phyloP scores from a whole-genome alignment of 2,113 vertebrate species.

The Perccottus glenii region DNA sequence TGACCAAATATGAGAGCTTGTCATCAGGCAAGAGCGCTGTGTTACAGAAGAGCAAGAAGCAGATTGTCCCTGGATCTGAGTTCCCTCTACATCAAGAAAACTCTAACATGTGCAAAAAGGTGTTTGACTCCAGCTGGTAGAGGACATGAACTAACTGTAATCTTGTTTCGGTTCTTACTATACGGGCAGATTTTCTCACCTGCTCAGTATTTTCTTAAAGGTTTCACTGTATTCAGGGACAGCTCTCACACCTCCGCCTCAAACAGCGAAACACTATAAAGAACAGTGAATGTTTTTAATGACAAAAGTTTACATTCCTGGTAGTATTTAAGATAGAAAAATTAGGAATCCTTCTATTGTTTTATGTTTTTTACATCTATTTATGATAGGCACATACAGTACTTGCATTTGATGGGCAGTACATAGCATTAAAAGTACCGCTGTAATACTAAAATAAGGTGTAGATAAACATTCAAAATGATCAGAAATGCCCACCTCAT shows the following conservation, averaged over 20 bases:
- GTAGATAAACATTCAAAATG: slow-evolving; percentile 3
- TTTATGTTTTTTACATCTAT: slow-evolving; percentile 64
- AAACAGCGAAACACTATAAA: slow-evolving; percentile 29
- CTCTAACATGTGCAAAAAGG: slow-evolving; percentile 93
- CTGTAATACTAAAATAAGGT: slow-evolving; percentile 21
- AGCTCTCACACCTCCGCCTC: slow-evolving; percentile 32
- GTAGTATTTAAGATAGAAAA: slow-evolving; percentile 83
- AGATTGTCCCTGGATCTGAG: slow-evolving; percentile 83
- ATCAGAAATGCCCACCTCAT: slow-evolving; percentile 11
- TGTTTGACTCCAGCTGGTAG: slow-evolving; percentile 83
- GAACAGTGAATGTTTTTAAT: slow-evolving; percentile 45
- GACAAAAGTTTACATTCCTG: slow-evolving; percentile 92
- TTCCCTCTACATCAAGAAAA: slow-evolving; percentile 97
- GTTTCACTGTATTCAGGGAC: slow-evolving; percentile 46
- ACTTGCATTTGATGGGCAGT: slow-evolving; percentile 36
- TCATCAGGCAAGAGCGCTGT: slow-evolving; percentile 80
- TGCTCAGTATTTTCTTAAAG: not conserved
- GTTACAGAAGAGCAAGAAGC: slow-evolving; percentile 75
- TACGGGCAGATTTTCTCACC: not conserved
- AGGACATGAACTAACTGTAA: slow-evolving; percentile 26
- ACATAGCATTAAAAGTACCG: slow-evolving; percentile 21
- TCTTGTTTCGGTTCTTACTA: not conserved
- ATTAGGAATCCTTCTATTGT: slow-evolving; percentile 51
- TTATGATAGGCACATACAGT: slow-evolving; percentile 62
- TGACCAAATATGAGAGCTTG: slow-evolving; percentile 87